Evolutionary conservation across 2,797 vertebrate genomes (phyloP).

Genomic region (Clarias platycephalus): DNA sequence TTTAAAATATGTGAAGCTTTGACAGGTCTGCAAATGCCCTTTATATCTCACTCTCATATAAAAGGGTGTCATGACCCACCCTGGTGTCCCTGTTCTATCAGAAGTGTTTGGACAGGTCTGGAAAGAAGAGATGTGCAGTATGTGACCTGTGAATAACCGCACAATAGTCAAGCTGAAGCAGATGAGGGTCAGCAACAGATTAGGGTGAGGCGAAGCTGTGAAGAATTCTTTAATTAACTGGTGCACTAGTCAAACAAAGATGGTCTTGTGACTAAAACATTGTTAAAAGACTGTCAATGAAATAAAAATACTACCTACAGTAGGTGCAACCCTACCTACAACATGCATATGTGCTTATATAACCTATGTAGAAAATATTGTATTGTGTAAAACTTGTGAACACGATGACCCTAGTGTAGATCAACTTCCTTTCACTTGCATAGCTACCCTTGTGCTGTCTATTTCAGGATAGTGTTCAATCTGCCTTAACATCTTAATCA

Average conservation of each 20-base stretch:
- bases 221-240: neutral
- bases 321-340: too few relatives aligned
- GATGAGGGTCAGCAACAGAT: neutral
- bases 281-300: neutral
- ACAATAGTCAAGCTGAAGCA: slow-evolving; percentile 2
- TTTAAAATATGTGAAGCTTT: neutral
- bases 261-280: neutral
- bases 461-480: too few relatives aligned
- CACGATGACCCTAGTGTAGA: too few relatives aligned
- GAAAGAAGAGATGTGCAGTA: neutral
- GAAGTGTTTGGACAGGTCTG: slow-evolving; percentile 26
- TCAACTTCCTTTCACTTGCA: too few relatives aligned
- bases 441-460: too few relatives aligned
- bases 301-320: too few relatives aligned
- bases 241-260: neutral
- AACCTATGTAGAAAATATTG: too few relatives aligned
- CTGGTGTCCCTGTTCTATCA: slow-evolving; percentile 4
- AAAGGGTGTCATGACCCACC: neutral
- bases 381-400: too few relatives aligned
- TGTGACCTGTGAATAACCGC: slow-evolving; percentile 13
- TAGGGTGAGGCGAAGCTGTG: neutral
- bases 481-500: too few relatives aligned
- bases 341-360: too few relatives aligned
- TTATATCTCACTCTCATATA: neutral
- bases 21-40: neutral